Base-by-base conservation (phyloP, 2,888 invertebrate genomes). In the Tetragonula carbonaria region DNA sequence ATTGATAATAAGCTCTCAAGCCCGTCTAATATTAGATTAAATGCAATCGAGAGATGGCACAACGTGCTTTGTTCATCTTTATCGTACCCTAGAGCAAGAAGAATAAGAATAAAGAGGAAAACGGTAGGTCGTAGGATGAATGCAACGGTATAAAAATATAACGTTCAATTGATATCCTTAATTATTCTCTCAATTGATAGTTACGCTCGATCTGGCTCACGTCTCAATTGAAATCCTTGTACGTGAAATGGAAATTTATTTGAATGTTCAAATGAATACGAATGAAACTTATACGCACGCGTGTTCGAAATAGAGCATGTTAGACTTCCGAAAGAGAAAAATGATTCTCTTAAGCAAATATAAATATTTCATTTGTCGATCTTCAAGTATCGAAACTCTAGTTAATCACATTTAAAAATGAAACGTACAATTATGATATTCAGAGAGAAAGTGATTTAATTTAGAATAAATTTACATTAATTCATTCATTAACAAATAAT, bases 1-100 rank as follows among this genome's bases (percentile, higher is more conserved):
- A 90, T 89, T 85, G 85, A 87, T 88, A 90, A 88, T 85, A 90
- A 89, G 82, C 82, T 78, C 71, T 72, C 55, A 78, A 75, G 88
- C 70, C 83, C 81, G 68, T 85, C 75, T 78, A 74, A 86, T 88
- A 89, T 89, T 89, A 80, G 85, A 85, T 89, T 90, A 85, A 78
- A 66, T 71, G 77, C 79, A 87, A 88, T 85, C 82, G 74, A 76
- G 78, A 45, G 63, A 87, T 83, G 71, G 73, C 68, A 80, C 51
- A 74, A 85, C 66, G 28, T 57, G 66, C 67, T 51, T 66, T 62
- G 57, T 65, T 59, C 33, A 62, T 80, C 63, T 80, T 86, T 75
- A 50, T 86, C 78, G 65, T 55, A 6, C 62, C 67, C 67, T 71
- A 38, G 23, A n/a, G 13, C 33, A 13, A 16, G 23, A 50, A 38